phyloP scores from a whole-genome alignment of 2,797 vertebrate genomes.

The Buceros bicornis region DNA sequence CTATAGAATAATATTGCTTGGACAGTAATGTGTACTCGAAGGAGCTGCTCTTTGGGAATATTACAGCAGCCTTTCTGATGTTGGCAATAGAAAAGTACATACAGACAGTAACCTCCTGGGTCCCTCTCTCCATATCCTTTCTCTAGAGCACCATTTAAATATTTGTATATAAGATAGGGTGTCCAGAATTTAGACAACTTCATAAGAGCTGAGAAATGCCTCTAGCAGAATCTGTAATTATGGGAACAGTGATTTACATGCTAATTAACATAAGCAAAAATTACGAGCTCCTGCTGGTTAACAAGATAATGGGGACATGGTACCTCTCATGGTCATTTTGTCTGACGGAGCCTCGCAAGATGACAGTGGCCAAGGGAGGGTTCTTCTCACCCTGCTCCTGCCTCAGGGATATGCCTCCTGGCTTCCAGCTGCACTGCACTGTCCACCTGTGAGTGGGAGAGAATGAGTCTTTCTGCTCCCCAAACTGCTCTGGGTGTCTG shows the following conservation, averaged over 20 bases:
- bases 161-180: fast-evolving
- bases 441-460: fast-evolving
- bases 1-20: not conserved
- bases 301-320: fast-evolving
- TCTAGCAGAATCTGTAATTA: not conserved
- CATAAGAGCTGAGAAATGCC: not conserved
- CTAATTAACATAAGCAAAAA: not conserved
- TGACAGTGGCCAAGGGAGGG: not conserved
- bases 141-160: not conserved
- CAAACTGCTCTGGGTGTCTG: not conserved
- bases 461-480: fast-evolving
- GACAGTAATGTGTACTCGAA: not conserved
- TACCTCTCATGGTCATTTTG: not conserved
- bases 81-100: not conserved
- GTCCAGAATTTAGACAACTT: not conserved
- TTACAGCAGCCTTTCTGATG: not conserved
- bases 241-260: not conserved
- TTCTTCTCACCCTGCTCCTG: not conserved
- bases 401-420: fast-evolving
- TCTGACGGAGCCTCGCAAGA: not conserved
- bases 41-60: not conserved
- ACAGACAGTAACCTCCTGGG: not conserved
- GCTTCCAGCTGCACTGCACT: not conserved
- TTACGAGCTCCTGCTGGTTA: not conserved
- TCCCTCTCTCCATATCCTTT: not conserved